A percentile compares a stretch with the other conserved stretches of the same genome.
Evolutionary conservation across 2,113 vertebrate species (phyloP).

Genomic region (Pogonocichla stellata): DNA sequence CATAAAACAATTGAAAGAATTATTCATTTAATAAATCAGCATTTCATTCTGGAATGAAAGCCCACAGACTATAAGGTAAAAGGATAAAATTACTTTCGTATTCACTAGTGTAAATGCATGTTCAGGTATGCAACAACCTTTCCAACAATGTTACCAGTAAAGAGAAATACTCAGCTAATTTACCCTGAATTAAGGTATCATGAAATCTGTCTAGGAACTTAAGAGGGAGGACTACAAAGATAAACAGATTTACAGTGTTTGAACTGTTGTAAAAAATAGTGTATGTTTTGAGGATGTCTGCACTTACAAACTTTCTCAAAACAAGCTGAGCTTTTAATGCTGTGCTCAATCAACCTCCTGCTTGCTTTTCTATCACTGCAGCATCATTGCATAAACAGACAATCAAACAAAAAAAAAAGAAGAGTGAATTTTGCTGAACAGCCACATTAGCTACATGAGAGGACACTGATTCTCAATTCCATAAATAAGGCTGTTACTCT

Average conservation of each 20-base stretch:
- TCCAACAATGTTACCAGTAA: neutral
- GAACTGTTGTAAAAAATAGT: neutral
- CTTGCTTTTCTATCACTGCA: neutral
- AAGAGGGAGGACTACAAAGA: neutral
- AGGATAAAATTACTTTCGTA: neutral
- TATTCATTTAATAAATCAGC: neutral
- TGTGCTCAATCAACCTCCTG: neutral
- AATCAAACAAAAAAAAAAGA: neutral
- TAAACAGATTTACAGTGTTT: neutral
- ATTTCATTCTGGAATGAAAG: neutral
- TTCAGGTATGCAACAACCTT: neutral
- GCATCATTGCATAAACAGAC: neutral
- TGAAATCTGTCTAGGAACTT: neutral
- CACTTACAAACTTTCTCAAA: neutral
- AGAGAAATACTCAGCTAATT: neutral
- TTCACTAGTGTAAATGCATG: neutral
- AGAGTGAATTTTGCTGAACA: neutral
- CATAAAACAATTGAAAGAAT: neutral
- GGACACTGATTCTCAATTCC: neutral
- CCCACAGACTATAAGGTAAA: neutral
- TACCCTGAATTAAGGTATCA: neutral
- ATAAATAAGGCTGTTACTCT: neutral
- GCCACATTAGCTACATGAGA: neutral
- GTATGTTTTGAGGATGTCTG: neutral
- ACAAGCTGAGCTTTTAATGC: neutral